Conservation (phyloP, 37 sponge, comb jelly and placozoan species). For the Cladorhizidae sp. region DNA sequence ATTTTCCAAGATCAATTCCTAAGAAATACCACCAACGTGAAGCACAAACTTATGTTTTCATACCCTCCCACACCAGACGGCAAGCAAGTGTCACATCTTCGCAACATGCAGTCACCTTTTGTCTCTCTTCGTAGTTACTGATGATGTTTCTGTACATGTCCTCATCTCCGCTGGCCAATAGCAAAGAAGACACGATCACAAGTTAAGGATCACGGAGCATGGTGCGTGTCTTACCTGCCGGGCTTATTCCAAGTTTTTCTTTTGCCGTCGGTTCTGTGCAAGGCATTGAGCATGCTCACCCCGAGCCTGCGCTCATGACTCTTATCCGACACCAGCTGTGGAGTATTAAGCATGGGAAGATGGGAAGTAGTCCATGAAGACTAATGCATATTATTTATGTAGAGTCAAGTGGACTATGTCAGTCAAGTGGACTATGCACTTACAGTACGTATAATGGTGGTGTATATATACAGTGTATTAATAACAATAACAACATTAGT, state of each 20-base stretch:
- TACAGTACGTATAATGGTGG: too few species aligned
- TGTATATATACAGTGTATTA: too few species aligned
- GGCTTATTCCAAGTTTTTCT: conserved; percentile 47
- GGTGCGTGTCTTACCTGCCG: conserved; percentile 45
- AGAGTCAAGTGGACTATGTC: too few species aligned
- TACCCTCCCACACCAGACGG: neutral
- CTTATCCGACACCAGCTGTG: conserved; percentile 53
- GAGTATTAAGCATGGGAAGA: too few species aligned
- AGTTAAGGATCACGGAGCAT: neutral
- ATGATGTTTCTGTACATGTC: conserved; percentile 47
- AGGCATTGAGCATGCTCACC: conserved; percentile 54
- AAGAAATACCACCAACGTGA: neutral
- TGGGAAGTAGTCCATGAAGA: too few species aligned
- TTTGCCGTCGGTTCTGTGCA: conserved; percentile 50
- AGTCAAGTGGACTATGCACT: too few species aligned
- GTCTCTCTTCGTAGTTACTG: conserved; percentile 58
- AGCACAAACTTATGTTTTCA: neutral
- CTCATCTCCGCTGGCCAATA: conserved; percentile 39
- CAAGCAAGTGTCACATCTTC: neutral
- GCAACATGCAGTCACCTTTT: conserved; percentile 33
- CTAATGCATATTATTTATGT: too few species aligned
- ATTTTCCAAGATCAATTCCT: conserved; percentile 69
- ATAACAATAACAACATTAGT: too few species aligned
- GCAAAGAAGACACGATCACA: neutral
- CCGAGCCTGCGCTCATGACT: conserved; percentile 55